Evolutionary conservation across 2,113 vertebrate genomes (phyloP).

Genomic region (Rhadina sibilatrix): DNA sequence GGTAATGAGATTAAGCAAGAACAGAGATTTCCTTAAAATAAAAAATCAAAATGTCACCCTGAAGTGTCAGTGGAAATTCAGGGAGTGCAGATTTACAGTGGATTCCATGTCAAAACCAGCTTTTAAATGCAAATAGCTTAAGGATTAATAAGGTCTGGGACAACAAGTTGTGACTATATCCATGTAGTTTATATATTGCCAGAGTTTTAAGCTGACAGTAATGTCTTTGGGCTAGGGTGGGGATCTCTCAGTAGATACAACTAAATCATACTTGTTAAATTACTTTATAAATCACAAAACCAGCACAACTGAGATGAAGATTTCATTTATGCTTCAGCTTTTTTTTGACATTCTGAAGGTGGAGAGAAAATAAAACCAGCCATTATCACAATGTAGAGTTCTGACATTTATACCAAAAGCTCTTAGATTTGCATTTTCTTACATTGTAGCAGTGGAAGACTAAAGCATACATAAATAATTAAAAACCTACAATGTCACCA

Average conservation of each 20-base stretch:
- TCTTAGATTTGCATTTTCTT: neutral
- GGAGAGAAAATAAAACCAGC: neutral
- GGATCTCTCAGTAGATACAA: conserved; percentile 33
- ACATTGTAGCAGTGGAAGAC: neutral
- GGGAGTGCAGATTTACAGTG: conserved; percentile 42
- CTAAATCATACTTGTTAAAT: conserved; percentile 48
- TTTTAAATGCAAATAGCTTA: conserved; percentile 62
- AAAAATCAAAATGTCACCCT: conserved; percentile 58
- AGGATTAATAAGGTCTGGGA: conserved; percentile 66
- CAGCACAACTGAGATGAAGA: neutral
- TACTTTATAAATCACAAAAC: conserved; percentile 30
- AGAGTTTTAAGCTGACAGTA: conserved; percentile 62
- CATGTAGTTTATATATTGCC: conserved; percentile 49
- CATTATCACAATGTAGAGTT: neutral
- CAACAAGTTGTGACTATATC: conserved; percentile 66
- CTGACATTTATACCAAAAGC: neutral
- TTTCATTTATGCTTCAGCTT: neutral
- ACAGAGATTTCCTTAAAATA: conserved; percentile 43
- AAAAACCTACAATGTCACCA: neutral
- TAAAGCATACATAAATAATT: neutral
- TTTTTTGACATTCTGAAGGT: neutral
- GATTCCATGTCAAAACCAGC: conserved; percentile 55
- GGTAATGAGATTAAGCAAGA: conserved; percentile 64
- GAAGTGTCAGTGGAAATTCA: conserved; percentile 58
- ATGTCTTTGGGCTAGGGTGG: conserved; percentile 46